A percentile compares a stretch with the other conserved stretches of the same genome.
Conservation (phyloP, 92 coral and sea anemone genomes). For the Porites cylindrica region DNA sequence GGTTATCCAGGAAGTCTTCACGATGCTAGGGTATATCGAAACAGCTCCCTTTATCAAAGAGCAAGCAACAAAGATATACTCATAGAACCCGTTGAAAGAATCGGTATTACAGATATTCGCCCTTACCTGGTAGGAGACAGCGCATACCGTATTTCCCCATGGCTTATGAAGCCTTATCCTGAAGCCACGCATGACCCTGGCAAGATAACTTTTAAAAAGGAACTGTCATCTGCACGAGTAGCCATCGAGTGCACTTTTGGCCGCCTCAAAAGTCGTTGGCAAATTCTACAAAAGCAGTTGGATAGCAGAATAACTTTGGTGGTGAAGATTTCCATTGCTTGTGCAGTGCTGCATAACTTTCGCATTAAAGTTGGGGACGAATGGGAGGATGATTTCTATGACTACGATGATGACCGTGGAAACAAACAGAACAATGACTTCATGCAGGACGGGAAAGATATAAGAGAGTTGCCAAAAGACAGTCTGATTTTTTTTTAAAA, state of each 20-base stretch:
- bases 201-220: neutral
- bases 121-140: constrained; percentile 35
- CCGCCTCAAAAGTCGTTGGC: too few species aligned
- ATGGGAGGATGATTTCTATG: constrained; percentile 1
- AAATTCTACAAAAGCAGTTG: too few species aligned
- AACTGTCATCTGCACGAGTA: constrained; percentile 24
- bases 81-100: neutral
- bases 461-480: too few species aligned
- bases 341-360: too few species aligned
- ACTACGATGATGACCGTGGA: neutral
- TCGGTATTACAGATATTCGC: neutral
- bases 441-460: too few species aligned
- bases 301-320: too few species aligned
- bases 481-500: too few species aligned
- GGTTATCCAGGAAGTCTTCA: constrained; percentile 16
- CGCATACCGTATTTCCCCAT: constrained; percentile 14
- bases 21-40: neutral
- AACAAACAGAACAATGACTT: too few species aligned
- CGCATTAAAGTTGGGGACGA: too few species aligned
- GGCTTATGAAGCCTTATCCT: constrained; percentile 5
- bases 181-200: too few species aligned
- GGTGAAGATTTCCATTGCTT: too few species aligned
- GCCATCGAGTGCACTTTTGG: neutral
- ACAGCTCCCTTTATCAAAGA: constrained; percentile 17
- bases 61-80: constrained; percentile 11